Evolutionary conservation across 35 echinoderm and acorn worm genomes (phyloP).

Genomic region (Diadema setosum): DNA sequence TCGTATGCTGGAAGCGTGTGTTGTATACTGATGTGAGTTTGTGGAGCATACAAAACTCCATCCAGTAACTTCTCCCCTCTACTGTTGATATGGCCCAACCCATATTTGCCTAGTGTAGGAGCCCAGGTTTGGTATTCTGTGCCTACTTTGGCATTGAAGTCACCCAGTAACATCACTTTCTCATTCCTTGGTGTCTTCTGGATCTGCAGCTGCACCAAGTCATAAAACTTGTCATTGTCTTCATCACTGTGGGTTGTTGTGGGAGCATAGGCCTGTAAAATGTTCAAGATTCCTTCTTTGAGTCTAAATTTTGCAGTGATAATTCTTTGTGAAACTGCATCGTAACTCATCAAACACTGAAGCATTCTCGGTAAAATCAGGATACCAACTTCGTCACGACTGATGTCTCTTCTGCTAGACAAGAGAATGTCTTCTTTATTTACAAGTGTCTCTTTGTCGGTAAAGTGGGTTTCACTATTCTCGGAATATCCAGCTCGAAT

Average conservation of each 20-base stretch:
- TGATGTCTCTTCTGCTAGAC: too few relatives aligned
- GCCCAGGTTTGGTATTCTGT: too few relatives aligned
- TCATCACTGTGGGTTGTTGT: background rate
- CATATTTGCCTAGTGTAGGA: too few relatives aligned
- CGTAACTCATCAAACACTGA: background rate
- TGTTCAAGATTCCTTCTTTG: background rate
- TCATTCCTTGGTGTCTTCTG: background rate
- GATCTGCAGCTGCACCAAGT: background rate
- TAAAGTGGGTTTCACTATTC: too few relatives aligned
- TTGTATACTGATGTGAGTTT: background rate
- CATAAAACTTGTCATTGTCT: background rate
- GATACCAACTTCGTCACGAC: too few relatives aligned
- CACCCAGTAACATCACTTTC: background rate
- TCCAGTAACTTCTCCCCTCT: too few relatives aligned
- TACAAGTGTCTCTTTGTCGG: too few relatives aligned
- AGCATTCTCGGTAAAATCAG: background rate
- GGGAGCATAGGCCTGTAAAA: background rate
- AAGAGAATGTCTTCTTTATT: too few relatives aligned
- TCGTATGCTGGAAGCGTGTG: background rate
- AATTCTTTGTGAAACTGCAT: background rate
- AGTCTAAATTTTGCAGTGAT: background rate
- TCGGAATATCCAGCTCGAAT: too few relatives aligned
- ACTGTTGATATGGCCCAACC: too few relatives aligned
- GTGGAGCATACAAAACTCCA: too few relatives aligned
- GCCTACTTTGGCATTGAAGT: too few relatives aligned